phyloP scores from a whole-genome alignment of 2,888 invertebrate species.

The Poecilobothrus nobilitatus region DNA sequence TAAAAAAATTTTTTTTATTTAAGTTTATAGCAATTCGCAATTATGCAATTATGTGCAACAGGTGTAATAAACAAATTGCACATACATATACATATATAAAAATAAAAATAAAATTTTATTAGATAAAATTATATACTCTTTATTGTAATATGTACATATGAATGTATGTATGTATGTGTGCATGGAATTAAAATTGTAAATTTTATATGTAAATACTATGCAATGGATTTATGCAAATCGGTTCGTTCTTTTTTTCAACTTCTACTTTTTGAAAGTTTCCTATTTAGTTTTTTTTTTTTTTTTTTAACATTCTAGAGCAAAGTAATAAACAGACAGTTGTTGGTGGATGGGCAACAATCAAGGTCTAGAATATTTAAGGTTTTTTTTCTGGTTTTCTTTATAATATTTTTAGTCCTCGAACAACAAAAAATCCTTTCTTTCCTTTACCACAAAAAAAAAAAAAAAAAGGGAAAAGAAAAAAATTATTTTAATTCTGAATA shows the following conservation, averaged over 20 bases:
- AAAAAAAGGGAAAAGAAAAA: background rate
- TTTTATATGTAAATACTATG: background rate
- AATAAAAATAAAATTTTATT: too few relatives aligned
- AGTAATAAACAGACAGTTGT: background rate
- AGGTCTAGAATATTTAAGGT: background rate
- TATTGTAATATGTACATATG: too few relatives aligned
- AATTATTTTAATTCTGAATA: background rate
- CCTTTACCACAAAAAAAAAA: background rate
- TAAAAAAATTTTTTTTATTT: background rate
- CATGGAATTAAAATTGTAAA: background rate
- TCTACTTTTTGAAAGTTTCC: too few relatives aligned
- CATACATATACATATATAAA: background rate
- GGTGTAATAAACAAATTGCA: background rate
- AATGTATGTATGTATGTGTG: background rate
- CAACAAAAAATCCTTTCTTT: background rate
- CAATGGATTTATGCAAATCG: background rate
- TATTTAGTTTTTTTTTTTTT: background rate
- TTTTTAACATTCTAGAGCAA: background rate
- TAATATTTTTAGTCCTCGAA: background rate
- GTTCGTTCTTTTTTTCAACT: background rate
- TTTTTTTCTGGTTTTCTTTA: background rate
- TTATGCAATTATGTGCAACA: constrained; percentile 4
- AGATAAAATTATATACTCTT: too few relatives aligned
- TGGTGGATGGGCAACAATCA: background rate
- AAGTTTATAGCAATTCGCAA: background rate